A percentile compares a stretch with the other conserved stretches of the same genome.
Evolutionary conservation across 2,113 vertebrate genomes (phyloP).

Genomic region (Peromyscus polionotus): DNA sequence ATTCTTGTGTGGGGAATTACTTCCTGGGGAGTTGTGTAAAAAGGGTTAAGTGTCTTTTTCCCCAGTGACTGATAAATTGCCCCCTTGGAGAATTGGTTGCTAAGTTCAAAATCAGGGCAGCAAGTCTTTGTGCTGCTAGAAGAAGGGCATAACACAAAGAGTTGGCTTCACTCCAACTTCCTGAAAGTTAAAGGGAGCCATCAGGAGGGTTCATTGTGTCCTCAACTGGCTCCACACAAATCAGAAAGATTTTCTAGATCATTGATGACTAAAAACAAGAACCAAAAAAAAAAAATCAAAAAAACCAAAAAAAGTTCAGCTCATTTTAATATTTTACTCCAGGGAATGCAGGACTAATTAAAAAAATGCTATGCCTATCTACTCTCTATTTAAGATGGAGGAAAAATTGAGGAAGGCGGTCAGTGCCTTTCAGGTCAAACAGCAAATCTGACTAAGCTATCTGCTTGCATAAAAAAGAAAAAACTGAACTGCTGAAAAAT

Average conservation of each 20-base stretch:
- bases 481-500: slow-evolving; percentile 61
- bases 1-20: slow-evolving; percentile 50
- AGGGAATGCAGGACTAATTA: slow-evolving; percentile 86
- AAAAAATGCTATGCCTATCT: slow-evolving; percentile 68
- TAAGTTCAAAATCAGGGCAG: slow-evolving; percentile 65
- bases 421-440: slow-evolving; percentile 94
- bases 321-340: slow-evolving; percentile 77
- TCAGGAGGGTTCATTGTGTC: slow-evolving; percentile 31
- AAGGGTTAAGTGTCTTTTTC: slow-evolving; percentile 57
- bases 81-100: slow-evolving; percentile 68
- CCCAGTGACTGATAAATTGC: slow-evolving; percentile 51
- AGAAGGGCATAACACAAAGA: slow-evolving; percentile 53
- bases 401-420: slow-evolving; percentile 90
- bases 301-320: neutral
- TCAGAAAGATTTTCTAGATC: slow-evolving; percentile 72
- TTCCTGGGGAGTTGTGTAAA: slow-evolving; percentile 55
- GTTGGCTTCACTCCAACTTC: slow-evolving; percentile 20
- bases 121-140: slow-evolving; percentile 54
- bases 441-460: slow-evolving; percentile 88
- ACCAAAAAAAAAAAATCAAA: neutral
- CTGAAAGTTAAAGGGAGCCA: slow-evolving; percentile 60
- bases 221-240: slow-evolving; percentile 60
- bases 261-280: slow-evolving; percentile 40
- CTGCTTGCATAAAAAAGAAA: slow-evolving; percentile 63
- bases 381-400: slow-evolving; percentile 50